Evolutionary conservation across 1,140 invertebrate species (phyloP).

Genomic region (Ectropis grisescens): DNA sequence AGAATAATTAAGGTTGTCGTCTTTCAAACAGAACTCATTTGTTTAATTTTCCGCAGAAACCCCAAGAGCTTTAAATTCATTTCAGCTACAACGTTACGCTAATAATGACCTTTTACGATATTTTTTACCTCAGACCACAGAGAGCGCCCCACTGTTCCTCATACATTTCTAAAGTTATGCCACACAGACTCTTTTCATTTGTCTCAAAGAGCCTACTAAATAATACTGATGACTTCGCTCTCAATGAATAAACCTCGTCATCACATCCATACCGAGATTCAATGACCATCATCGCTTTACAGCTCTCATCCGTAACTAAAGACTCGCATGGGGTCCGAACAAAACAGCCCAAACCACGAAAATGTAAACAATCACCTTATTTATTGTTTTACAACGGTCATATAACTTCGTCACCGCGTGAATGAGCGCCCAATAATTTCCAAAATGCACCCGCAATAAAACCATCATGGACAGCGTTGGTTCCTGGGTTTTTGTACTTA

Average conservation of each 20-base stretch:
- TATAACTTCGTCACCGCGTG: slow-evolving; percentile 40
- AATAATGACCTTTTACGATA: slow-evolving; percentile 18
- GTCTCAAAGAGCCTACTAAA: slow-evolving; percentile 32
- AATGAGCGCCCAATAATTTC: slow-evolving; percentile 37
- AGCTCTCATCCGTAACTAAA: slow-evolving; percentile 29
- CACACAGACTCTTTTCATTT: slow-evolving; percentile 18
- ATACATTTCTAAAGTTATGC: slow-evolving; percentile 14
- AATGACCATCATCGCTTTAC: slow-evolving; percentile 43
- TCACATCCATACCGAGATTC: slow-evolving; percentile 20
- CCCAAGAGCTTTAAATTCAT: slow-evolving; percentile 6
- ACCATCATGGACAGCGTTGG: slow-evolving; percentile 48
- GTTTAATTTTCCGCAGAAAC: background rate
- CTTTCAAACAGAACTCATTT: too few species aligned
- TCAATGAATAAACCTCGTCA: slow-evolving; percentile 18
- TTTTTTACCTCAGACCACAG: slow-evolving; percentile 17
- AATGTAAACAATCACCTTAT: slow-evolving; percentile 48
- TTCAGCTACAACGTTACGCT: slow-evolving; percentile 9
- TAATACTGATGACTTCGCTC: slow-evolving; percentile 18
- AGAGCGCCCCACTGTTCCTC: slow-evolving; percentile 31
- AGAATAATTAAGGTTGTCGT: too few species aligned
- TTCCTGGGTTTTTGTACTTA: too few species aligned
- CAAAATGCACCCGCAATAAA: slow-evolving; percentile 55
- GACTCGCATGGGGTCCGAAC: slow-evolving; percentile 34
- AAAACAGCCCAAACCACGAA: slow-evolving; percentile 22
- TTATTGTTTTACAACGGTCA: slow-evolving; percentile 62